Evolutionary conservation across 1,140 invertebrate genomes (phyloP).

Genomic region (Muscidifurax raptorellus): DNA sequence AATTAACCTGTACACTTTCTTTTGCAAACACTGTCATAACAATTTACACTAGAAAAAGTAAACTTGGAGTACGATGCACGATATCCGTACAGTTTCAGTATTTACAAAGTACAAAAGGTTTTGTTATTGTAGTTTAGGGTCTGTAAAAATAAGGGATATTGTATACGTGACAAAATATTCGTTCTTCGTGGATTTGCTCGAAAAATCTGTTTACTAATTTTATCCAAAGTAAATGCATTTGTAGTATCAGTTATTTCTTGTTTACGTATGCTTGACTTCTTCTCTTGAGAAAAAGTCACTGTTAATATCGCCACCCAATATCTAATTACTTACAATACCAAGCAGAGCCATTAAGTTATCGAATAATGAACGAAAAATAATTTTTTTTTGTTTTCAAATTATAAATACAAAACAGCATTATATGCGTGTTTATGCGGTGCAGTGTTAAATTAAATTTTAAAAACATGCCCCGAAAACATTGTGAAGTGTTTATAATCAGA

Average conservation of each 20-base stretch:
- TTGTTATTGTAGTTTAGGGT: neutral
- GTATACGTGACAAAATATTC: slow-evolving; percentile 17
- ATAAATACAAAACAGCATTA: slow-evolving; percentile 45
- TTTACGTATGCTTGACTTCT: neutral
- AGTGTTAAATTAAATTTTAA: slow-evolving; percentile 4
- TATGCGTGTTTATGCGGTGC: slow-evolving; percentile 31
- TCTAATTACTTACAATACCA: slow-evolving; percentile 13
- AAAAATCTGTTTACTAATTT: slow-evolving; percentile 14
- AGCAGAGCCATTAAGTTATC: slow-evolving; percentile 23
- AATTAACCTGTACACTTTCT: slow-evolving; percentile 46
- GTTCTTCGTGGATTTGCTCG: slow-evolving; percentile 8
- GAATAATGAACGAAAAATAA: slow-evolving; percentile 13
- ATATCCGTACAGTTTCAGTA: slow-evolving; percentile 28
- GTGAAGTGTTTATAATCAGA: neutral
- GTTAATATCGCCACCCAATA: slow-evolving; percentile 14
- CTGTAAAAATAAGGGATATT: neutral
- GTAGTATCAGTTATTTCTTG: neutral
- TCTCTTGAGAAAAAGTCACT: neutral
- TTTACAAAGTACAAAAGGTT: slow-evolving; percentile 48
- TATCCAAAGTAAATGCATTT: slow-evolving; percentile 12
- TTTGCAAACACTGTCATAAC: slow-evolving; percentile 26
- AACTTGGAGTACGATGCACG: slow-evolving; percentile 29
- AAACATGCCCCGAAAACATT: slow-evolving; percentile 6
- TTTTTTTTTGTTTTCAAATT: neutral
- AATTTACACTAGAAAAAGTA: slow-evolving; percentile 47